Percentiles rank a stretch among this genome's conserved stretches.
These are phyloP conservation scores for Barnardius zonarius DNA, from an alignment of 2,113 vertebrate species.

Conservation along the genomic window DNA sequence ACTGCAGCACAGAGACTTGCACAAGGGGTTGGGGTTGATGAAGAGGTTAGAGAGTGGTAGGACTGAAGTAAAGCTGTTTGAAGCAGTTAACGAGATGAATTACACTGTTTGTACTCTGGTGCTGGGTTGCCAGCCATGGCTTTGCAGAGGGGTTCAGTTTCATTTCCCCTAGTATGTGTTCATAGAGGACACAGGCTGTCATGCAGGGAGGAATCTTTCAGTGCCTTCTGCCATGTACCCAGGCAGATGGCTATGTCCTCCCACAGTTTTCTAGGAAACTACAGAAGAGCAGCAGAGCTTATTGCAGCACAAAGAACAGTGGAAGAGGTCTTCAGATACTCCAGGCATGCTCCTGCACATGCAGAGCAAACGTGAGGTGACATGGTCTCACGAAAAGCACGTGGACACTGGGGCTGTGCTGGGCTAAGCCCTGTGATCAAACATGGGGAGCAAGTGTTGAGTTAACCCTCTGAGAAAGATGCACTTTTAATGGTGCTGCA, in stretches of 20 bases:
- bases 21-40: rapidly evolving
- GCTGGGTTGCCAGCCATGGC: neutral
- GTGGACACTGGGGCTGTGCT: neutral
- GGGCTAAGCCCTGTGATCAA: neutral
- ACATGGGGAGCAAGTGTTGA: neutral
- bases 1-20: neutral
- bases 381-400: rapidly evolving
- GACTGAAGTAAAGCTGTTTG: neutral
- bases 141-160: neutral
- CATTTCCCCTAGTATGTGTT: neutral
- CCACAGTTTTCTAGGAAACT: neutral
- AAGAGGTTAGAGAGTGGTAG: neutral
- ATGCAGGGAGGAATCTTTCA: neutral
- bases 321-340: neutral
- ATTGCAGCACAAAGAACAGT: neutral
- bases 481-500: neutral
- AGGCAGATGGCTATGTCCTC: neutral
- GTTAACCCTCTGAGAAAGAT: neutral
- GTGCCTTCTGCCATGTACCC: neutral
- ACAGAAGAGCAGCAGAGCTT: neutral
- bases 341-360: rapidly evolving
- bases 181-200: neutral
- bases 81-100: neutral
- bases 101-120: neutral
- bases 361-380: neutral